These are phyloP conservation scores for Oedothorax gibbosus DNA, from an alignment of 1,140 invertebrate genomes.

Conservation along the genomic window DNA sequence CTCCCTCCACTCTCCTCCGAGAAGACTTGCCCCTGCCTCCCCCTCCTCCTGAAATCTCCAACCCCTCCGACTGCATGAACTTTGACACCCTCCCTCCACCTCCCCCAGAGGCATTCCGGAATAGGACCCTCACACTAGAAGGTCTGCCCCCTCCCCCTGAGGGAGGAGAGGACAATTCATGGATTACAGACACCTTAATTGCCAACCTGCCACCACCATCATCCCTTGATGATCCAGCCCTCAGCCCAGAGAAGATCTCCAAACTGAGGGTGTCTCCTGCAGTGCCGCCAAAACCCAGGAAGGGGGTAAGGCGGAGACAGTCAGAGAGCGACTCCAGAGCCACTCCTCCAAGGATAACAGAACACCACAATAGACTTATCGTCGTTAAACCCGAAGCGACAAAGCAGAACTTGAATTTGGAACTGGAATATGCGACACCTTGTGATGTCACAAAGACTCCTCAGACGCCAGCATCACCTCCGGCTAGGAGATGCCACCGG, in stretches of 20 bases:
- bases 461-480: neutral
- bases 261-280: conserved; percentile 20
- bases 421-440: conserved; percentile 11
- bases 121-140: conserved; percentile 64
- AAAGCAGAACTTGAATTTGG: conserved; percentile 48
- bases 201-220: conserved; percentile 67
- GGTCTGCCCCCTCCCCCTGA: conserved; percentile 67
- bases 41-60: conserved; percentile 63
- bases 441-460: conserved; percentile 2
- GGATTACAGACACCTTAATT: conserved; percentile 63
- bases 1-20: conserved; percentile 25
- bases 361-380: conserved; percentile 44
- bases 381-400: conserved; percentile 50
- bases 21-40: conserved; percentile 67
- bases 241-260: conserved; percentile 1
- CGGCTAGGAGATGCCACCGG: conserved; percentile 5
- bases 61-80: conserved; percentile 52
- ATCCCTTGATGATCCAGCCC: conserved; percentile 73
- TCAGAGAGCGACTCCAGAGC: conserved; percentile 55
- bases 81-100: conserved; percentile 71
- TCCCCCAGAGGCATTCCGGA: conserved; percentile 68
- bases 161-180: conserved; percentile 55
- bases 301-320: conserved; percentile 37
- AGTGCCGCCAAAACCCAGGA: conserved; percentile 57
- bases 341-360: conserved; percentile 37